These are phyloP conservation scores for Dipodomys stephensi DNA, from an alignment of 2,113 vertebrate species.

Conservation along the genomic window DNA sequence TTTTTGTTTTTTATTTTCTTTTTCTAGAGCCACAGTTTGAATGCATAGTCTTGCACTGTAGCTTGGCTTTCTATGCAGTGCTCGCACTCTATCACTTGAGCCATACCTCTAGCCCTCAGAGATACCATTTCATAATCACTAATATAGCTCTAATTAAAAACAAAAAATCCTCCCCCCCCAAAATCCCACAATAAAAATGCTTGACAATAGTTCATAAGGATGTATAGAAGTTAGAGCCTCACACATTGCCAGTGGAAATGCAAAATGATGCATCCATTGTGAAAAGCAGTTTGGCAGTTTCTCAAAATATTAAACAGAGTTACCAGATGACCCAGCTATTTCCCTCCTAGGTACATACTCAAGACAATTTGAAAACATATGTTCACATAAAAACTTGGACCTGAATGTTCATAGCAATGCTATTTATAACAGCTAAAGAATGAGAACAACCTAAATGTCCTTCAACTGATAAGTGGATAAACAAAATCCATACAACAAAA, in stretches of 20 bases:
- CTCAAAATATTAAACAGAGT: neutral
- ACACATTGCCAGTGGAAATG: neutral
- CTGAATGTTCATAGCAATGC: neutral
- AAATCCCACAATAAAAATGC: neutral
- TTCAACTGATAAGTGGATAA: neutral
- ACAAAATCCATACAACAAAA: neutral
- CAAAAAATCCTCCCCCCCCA: no score
- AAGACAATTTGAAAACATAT: neutral
- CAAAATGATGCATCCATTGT: neutral
- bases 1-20: no score
- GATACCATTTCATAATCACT: neutral
- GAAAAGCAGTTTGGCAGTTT: slow-evolving; percentile 11
- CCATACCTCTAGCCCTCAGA: neutral
- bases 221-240: neutral
- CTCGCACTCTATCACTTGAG: no score
- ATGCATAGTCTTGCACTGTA: no score
- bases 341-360: neutral
- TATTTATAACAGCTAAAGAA: neutral
- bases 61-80: no score
- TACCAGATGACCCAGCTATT: neutral
- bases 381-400: neutral
- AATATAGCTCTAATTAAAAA: neutral
- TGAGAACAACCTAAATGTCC: neutral
- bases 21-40: no score
- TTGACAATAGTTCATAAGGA: neutral